A percentile compares a stretch with the other conserved stretches of the same genome.
These are phyloP conservation scores for Chloebia gouldiae DNA, from an alignment of 2,113 vertebrate genomes.

Conservation along the genomic window DNA sequence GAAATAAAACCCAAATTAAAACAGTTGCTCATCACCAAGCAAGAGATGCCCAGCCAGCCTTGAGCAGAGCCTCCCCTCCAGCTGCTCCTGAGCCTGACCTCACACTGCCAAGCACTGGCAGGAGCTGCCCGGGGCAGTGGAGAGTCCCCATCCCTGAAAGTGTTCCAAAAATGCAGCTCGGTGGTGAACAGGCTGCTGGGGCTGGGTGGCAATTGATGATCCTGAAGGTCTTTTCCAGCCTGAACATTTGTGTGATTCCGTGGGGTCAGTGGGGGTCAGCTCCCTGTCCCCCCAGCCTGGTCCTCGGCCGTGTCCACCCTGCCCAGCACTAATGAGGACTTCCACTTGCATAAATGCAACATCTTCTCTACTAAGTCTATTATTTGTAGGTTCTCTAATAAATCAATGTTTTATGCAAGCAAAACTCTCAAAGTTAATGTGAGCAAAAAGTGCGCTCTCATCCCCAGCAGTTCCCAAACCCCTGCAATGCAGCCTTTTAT, in stretches of 20 bases:
- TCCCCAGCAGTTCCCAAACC: slow-evolving; percentile 40
- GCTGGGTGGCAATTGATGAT: background rate
- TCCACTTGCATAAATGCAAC: background rate
- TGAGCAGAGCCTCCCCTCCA: background rate
- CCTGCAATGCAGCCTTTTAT: slow-evolving; percentile 54
- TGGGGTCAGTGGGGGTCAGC: background rate
- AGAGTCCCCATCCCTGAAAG: background rate
- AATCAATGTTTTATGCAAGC: slow-evolving; percentile 27
- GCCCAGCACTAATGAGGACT: background rate
- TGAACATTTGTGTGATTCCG: background rate
- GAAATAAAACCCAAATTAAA: background rate
- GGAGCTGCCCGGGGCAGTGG: background rate
- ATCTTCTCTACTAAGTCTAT: background rate
- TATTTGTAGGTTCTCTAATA: slow-evolving; percentile 1
- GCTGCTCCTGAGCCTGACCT: background rate
- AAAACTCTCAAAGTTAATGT: slow-evolving; percentile 6
- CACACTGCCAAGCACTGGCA: background rate
- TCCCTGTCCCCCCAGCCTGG: background rate
- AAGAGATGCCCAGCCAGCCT: background rate
- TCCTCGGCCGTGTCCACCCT: background rate
- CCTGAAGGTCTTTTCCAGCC: background rate
- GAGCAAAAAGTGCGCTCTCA: slow-evolving; percentile 37
- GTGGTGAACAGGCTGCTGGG: background rate
- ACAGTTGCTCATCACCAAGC: background rate
- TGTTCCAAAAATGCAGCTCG: accelerated